phyloP scores from a whole-genome alignment of 2,888 invertebrate genomes.

The Sceliomorpha sp. region DNA sequence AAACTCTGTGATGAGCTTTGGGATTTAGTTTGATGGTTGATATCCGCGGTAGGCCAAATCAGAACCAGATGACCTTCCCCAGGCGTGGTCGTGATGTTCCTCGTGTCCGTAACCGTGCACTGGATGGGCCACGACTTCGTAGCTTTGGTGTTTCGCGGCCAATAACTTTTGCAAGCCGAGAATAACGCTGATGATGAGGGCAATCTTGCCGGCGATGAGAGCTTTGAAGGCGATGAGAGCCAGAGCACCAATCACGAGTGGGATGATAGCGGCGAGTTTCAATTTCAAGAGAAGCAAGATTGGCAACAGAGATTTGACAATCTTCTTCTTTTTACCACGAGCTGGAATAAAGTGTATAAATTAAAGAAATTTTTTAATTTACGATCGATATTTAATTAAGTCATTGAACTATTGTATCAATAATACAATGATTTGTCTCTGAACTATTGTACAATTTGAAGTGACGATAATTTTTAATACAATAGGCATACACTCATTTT shows the following conservation, averaged over 20 bases:
- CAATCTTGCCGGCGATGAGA: constrained; percentile 90
- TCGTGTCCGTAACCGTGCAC: constrained; percentile 69
- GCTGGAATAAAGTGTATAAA: constrained; percentile 61
- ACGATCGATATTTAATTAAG: constrained; percentile 21
- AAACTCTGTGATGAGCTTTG: constrained; percentile 28
- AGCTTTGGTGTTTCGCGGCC: constrained; percentile 86
- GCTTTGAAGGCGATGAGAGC: constrained; percentile 92
- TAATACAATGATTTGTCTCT: too few relatives aligned
- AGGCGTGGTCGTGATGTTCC: constrained; percentile 84
- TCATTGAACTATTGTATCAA: constrained; percentile 65
- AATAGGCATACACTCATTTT: too few relatives aligned
- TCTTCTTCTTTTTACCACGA: constrained; percentile 90
- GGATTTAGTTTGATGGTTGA: constrained; percentile 75
- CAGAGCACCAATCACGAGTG: constrained; percentile 88
- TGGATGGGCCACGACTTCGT: constrained; percentile 83
- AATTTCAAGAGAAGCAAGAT: constrained; percentile 89
- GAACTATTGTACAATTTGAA: too few relatives aligned
- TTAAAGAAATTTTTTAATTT: constrained; percentile 11
- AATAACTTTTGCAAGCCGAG: constrained; percentile 90
- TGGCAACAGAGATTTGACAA: constrained; percentile 88
- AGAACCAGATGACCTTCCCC: constrained; percentile 85
- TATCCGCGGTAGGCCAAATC: constrained; percentile 88
- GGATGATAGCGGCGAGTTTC: constrained; percentile 89
- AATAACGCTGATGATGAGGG: constrained; percentile 88
- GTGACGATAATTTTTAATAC: too few relatives aligned